Conservation (phyloP, 2,888 invertebrate species). For the Orthonychiurus folsomi region DNA sequence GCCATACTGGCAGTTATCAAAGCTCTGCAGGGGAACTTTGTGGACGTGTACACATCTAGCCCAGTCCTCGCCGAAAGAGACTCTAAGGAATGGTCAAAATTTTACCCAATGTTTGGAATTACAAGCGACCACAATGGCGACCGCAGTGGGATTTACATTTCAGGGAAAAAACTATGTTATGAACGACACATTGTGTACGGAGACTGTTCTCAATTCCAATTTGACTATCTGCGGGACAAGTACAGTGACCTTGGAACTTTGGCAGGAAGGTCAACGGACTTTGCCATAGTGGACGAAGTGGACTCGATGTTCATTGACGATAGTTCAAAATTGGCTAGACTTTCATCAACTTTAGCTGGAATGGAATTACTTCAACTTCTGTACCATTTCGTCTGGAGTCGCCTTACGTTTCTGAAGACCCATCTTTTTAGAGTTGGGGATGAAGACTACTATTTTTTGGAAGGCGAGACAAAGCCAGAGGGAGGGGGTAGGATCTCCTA, state of each 20-base stretch:
- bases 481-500: slow-evolving; percentile 1
- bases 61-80: slow-evolving; percentile 25
- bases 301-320: slow-evolving; percentile 26
- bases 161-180: slow-evolving; percentile 24
- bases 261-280: slow-evolving; percentile 9
- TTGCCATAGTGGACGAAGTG: slow-evolving; percentile 26
- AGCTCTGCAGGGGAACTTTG: not conserved
- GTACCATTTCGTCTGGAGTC: slow-evolving; percentile 17
- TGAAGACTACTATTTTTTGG: slow-evolving; percentile 1
- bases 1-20: slow-evolving; percentile 12
- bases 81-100: slow-evolving; percentile 14
- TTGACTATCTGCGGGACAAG: slow-evolving; percentile 20
- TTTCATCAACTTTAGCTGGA: slow-evolving; percentile 19
- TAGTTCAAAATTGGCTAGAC: slow-evolving; percentile 15
- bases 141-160: not conserved
- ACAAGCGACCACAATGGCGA: slow-evolving; percentile 19
- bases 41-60: slow-evolving; percentile 22
- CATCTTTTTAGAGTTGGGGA: slow-evolving; percentile 3
- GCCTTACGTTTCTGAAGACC: slow-evolving; percentile 7
- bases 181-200: slow-evolving; percentile 24
- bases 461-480: not conserved
- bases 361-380: slow-evolving; percentile 20
- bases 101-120: slow-evolving; percentile 19
- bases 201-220: slow-evolving; percentile 22
- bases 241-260: slow-evolving; percentile 20